Percentiles rank a stretch among this genome's conserved stretches.
phyloP scores from a whole-genome alignment of 2,113 vertebrate species.

The Etheostoma spectabile region DNA sequence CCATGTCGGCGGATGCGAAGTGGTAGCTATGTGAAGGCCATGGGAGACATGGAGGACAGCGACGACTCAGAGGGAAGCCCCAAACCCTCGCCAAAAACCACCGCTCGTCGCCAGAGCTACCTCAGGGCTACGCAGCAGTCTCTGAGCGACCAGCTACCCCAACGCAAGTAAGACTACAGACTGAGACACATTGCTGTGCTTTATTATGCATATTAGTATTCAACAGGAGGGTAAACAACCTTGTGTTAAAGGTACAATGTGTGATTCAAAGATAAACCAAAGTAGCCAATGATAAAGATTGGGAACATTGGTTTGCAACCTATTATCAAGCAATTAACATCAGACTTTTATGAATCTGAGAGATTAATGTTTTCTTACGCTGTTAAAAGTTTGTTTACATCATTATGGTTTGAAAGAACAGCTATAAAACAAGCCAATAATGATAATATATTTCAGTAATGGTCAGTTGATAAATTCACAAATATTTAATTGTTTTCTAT shows the following conservation, averaged over 20 bases:
- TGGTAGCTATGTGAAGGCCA: constrained; percentile 99
- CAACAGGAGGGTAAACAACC: background rate
- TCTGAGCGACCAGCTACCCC: constrained; percentile 95
- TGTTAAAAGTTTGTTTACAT: background rate
- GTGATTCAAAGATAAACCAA: background rate
- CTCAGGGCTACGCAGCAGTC: constrained; percentile 99
- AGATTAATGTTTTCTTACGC: background rate
- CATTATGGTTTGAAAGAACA: background rate
- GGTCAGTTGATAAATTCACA: background rate
- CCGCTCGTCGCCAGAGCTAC: constrained; percentile 98
- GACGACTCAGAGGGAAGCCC: constrained; percentile 97
- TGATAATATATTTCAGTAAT: background rate
- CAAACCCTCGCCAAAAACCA: constrained; percentile 95
- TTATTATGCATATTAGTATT: background rate
- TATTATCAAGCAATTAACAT: background rate
- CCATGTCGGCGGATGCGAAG: constrained; percentile 98
- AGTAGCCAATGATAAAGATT: background rate
- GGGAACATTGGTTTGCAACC: background rate
- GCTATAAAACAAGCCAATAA: background rate
- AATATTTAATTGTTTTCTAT: background rate
- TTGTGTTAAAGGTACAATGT: background rate
- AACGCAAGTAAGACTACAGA: constrained; percentile 89
- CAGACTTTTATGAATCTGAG: background rate
- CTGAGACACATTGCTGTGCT: background rate
- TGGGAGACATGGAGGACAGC: constrained; percentile 96